phyloP scores from a whole-genome alignment of 2,888 invertebrate genomes.

The Stenodema calcarata region DNA sequence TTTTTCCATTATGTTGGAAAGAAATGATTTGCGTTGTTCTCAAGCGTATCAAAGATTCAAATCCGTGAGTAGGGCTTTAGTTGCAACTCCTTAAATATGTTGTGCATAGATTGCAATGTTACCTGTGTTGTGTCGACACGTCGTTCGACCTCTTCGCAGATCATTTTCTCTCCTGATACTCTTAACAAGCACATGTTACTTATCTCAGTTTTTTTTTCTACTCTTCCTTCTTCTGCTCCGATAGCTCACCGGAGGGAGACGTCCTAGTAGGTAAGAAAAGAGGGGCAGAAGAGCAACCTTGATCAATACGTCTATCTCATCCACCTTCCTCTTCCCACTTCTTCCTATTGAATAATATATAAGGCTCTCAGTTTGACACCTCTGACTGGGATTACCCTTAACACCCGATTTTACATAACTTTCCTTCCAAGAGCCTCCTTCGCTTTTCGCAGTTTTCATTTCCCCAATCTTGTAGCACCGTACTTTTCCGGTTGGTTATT shows the following conservation, averaged over 20 bases:
- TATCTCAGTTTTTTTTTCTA: conserved; percentile 36
- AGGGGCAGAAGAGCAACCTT: neutral
- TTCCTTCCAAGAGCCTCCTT: neutral
- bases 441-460: conserved; percentile 29
- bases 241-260: conserved; percentile 8
- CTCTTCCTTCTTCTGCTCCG: too few species aligned
- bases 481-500: too few species aligned
- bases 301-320: conserved; percentile 43
- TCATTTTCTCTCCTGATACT: too few species aligned
- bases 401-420: conserved; percentile 42
- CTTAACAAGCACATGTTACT: conserved; percentile 19
- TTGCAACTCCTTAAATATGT: too few species aligned
- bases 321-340: neutral
- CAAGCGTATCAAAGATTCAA: too few species aligned
- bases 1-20: too few species aligned
- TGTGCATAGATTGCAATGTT: too few species aligned
- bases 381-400: conserved; percentile 42
- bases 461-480: too few species aligned
- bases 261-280: neutral
- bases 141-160: too few species aligned
- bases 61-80: too few species aligned
- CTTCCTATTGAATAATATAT: conserved; percentile 45
- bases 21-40: too few species aligned
- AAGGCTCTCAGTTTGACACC: conserved; percentile 41
- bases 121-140: too few species aligned